Percentiles rank a stretch among this genome's conserved stretches.
These are phyloP conservation scores for Hyalella azteca DNA, from an alignment of 2,888 invertebrate species.

Conservation along the genomic window DNA sequence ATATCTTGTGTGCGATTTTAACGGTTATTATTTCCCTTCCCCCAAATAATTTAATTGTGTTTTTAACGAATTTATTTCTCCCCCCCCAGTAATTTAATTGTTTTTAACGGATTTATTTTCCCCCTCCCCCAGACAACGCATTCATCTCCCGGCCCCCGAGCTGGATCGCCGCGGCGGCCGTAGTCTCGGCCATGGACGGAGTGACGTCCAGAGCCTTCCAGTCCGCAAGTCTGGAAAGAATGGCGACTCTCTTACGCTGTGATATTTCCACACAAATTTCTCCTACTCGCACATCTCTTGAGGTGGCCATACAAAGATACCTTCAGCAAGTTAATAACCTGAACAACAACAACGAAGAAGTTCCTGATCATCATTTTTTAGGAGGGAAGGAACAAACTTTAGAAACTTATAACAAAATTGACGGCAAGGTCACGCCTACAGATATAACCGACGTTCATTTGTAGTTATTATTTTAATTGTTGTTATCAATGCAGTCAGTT, in stretches of 20 bases:
- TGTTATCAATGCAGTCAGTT: not conserved
- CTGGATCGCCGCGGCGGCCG: not conserved
- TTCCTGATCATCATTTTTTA: constrained; percentile 27
- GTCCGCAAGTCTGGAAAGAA: not conserved
- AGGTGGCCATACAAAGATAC: not conserved
- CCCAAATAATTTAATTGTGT: too few relatives aligned
- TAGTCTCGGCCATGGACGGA: not conserved
- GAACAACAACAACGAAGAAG: constrained; percentile 19
- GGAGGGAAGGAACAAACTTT: not conserved
- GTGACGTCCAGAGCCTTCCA: not conserved
- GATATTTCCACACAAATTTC: not conserved
- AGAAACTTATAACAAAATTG: not conserved
- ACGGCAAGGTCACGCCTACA: constrained; percentile 4
- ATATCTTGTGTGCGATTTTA: too few relatives aligned
- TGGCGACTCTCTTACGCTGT: not conserved
- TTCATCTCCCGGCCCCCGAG: not conserved
- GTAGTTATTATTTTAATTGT: not conserved
- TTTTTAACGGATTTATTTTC: not conserved
- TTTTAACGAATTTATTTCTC: too few relatives aligned
- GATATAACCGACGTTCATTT: constrained; percentile 13
- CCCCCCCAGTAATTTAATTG: too few relatives aligned
- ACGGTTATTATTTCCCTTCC: too few relatives aligned
- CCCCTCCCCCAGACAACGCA: not conserved
- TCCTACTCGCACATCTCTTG: not conserved
- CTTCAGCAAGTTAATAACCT: not conserved